Percentiles rank a stretch among this genome's conserved stretches.
Evolutionary conservation across 2,797 vertebrate genomes (phyloP).

Genomic region (Cygnus olor): DNA sequence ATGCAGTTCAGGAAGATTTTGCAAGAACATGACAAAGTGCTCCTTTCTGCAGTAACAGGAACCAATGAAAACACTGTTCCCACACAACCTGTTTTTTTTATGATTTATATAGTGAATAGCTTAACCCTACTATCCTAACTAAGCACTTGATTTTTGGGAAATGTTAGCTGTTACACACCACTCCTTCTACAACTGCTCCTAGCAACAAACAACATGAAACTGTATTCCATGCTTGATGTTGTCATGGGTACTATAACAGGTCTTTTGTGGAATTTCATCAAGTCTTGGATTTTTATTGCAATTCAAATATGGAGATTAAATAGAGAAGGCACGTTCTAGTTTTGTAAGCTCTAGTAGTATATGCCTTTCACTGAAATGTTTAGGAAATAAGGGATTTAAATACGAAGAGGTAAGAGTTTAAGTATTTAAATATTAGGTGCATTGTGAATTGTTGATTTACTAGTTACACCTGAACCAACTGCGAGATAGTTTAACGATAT

Average conservation of each 20-base stretch:
- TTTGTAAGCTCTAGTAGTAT: neutral
- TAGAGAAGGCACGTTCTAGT: accelerated
- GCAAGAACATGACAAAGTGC: neutral
- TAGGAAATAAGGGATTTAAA: accelerated
- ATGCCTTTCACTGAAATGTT: accelerated
- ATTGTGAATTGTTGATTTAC: neutral
- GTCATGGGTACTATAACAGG: accelerated
- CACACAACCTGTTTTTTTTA: neutral
- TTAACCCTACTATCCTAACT: neutral
- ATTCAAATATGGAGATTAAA: neutral
- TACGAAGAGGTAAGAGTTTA: neutral
- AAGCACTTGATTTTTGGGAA: neutral
- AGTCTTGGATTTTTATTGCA: neutral
- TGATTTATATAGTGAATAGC: neutral
- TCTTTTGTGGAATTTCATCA: neutral
- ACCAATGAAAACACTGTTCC: neutral
- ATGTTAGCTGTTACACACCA: neutral
- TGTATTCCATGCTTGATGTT: accelerated
- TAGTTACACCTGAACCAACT: neutral
- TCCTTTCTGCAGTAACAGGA: neutral
- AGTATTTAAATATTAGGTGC: neutral
- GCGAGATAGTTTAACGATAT: neutral
- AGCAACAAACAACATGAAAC: neutral
- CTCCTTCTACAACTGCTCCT: neutral
- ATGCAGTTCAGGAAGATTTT: neutral